Evolutionary conservation across 2,113 vertebrate species (phyloP).

Genomic region (Lethenteron reissneri): DNA sequence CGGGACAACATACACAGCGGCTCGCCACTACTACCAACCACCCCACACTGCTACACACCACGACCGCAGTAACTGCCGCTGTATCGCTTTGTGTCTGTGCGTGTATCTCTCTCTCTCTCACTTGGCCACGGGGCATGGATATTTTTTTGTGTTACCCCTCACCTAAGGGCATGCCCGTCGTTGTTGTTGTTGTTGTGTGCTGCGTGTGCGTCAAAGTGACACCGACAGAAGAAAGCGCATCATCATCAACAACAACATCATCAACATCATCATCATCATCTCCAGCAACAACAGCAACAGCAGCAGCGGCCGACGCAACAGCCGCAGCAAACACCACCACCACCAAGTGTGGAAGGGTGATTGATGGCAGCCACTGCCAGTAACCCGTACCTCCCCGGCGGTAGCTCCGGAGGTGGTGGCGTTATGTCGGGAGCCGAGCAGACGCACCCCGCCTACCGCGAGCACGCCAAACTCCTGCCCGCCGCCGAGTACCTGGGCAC

Average conservation of each 20-base stretch:
- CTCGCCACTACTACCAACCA: no score
- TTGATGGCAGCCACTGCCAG: slow-evolving; percentile 71
- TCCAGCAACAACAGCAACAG: slow-evolving; percentile 24
- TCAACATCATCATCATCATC: neutral
- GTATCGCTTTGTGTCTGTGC: no score
- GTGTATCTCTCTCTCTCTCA: no score
- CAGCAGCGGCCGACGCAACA: slow-evolving; percentile 28
- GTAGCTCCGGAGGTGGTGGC: slow-evolving; percentile 49
- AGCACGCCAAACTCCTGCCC: slow-evolving; percentile 77
- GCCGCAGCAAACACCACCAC: slow-evolving; percentile 23
- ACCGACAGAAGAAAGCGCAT: no score
- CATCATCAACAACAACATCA: no score
- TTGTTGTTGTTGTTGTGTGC: slow-evolving; percentile 17
- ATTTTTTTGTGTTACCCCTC: no score
- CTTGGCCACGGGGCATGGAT: no score
- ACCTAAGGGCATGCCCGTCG: slow-evolving; percentile 11
- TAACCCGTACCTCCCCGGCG: slow-evolving; percentile 69
- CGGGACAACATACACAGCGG: no score
- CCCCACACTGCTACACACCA: no score
- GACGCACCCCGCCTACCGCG: slow-evolving; percentile 61
- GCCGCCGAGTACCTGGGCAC: slow-evolving; percentile 90
- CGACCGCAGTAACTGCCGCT: no score
- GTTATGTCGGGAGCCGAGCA: slow-evolving; percentile 60
- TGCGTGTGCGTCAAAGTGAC: slow-evolving; percentile 7
- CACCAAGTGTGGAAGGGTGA: slow-evolving; percentile 15